Percentiles rank a stretch among this genome's conserved stretches.
phyloP scores from a whole-genome alignment of 2,888 invertebrate genomes.

The Plebejus anna region DNA sequence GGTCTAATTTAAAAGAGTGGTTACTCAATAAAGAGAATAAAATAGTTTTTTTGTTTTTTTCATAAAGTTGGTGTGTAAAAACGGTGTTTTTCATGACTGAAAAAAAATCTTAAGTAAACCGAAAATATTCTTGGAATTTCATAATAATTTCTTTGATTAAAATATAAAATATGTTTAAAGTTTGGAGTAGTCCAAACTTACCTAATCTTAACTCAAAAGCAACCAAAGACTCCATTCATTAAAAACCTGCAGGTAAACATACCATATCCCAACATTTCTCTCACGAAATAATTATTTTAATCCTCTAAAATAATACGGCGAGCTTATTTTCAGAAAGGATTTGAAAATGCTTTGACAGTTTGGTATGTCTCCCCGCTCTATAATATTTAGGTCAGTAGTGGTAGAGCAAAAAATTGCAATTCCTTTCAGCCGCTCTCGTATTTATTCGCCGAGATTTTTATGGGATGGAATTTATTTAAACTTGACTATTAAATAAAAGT shows the following conservation, averaged over 20 bases:
- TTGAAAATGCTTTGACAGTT: constrained; percentile 27
- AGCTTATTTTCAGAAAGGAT: constrained; percentile 19
- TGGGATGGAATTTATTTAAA: constrained; percentile 7
- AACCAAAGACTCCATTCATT: background rate
- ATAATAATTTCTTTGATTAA: no score
- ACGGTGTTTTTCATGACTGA: no score
- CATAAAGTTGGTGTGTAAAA: no score
- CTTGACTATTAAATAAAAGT: constrained; percentile 11
- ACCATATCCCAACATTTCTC: background rate
- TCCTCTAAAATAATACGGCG: constrained; percentile 7
- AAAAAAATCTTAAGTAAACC: no score
- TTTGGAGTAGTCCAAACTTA: no score
- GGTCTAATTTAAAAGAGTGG: no score
- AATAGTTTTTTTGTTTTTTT: no score
- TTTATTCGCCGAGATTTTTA: constrained; percentile 29
- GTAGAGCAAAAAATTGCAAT: constrained; percentile 28
- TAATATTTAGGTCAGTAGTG: constrained; percentile 29
- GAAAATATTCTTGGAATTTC: no score
- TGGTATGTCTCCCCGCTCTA: constrained; percentile 1
- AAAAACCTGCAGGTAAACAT: background rate
- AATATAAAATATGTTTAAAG: no score
- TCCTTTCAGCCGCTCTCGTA: constrained; percentile 27
- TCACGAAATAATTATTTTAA: constrained; percentile 11
- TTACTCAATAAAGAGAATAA: no score
- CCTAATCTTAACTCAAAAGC: background rate